phyloP scores from a whole-genome alignment of 2,113 vertebrate genomes.

The Catharus fuscescens region DNA sequence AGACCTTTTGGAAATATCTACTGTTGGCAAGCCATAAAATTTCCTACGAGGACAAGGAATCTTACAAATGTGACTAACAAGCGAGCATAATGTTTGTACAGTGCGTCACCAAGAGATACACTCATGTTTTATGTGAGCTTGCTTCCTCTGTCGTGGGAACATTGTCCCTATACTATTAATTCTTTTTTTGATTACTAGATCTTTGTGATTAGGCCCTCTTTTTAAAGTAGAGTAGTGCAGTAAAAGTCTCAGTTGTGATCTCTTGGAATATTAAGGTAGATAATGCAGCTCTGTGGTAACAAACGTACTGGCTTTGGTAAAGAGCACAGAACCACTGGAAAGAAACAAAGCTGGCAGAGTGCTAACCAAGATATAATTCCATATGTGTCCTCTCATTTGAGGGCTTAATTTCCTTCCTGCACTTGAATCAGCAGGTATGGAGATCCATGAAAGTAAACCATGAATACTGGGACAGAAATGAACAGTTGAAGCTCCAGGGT shows the following conservation, averaged over 20 bases:
- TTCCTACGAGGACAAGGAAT: background rate
- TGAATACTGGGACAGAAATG: background rate
- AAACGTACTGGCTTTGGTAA: background rate
- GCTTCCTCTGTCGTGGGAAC: background rate
- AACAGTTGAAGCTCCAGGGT: background rate
- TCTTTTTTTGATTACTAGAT: background rate
- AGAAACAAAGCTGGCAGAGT: background rate
- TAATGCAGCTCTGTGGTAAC: background rate
- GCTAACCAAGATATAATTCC: background rate
- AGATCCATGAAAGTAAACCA: background rate
- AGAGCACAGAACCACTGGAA: background rate
- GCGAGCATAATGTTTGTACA: background rate
- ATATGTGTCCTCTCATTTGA: background rate
- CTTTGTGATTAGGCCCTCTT: background rate
- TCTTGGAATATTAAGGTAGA: background rate
- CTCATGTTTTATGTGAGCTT: background rate
- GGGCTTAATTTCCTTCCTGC: background rate
- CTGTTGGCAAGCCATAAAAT: background rate
- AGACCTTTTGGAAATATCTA: slow-evolving; percentile 38
- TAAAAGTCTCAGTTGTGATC: background rate
- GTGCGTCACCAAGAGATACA: background rate
- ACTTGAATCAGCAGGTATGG: background rate
- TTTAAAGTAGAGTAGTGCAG: background rate
- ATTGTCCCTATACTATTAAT: background rate
- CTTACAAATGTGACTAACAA: slow-evolving; percentile 48